Percentiles rank a stretch among this genome's conserved stretches.
phyloP scores from a whole-genome alignment of 1,140 invertebrate species.

The Venturia canescens region DNA sequence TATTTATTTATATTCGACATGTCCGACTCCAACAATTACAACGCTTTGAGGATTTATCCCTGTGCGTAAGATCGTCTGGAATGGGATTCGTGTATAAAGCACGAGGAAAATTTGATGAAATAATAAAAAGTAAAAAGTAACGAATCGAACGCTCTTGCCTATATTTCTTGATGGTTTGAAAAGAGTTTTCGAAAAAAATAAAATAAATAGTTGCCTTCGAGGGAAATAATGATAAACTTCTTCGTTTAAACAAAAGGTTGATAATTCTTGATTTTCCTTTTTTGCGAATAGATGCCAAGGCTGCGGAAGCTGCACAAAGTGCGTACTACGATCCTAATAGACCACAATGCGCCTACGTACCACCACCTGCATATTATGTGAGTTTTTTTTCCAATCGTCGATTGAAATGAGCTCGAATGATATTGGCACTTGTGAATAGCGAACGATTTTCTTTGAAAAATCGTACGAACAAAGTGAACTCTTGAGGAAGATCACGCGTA shows the following conservation, averaged over 20 bases:
- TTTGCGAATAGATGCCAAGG: slow-evolving; percentile 84
- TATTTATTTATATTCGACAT: slow-evolving; percentile 48
- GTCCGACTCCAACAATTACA: slow-evolving; percentile 59
- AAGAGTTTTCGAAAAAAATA: too few relatives aligned
- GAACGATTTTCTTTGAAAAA: too few relatives aligned
- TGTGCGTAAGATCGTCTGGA: slow-evolving; percentile 49
- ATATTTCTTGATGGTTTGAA: too few relatives aligned
- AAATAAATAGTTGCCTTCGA: too few relatives aligned
- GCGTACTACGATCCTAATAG: slow-evolving; percentile 92
- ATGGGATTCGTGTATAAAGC: too few relatives aligned
- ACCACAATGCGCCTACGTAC: slow-evolving; percentile 90
- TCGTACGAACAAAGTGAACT: too few relatives aligned
- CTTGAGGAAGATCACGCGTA: too few relatives aligned
- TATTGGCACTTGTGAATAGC: not conserved
- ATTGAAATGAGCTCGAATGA: slow-evolving; percentile 22
- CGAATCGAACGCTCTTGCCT: too few relatives aligned
- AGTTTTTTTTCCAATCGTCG: slow-evolving; percentile 70
- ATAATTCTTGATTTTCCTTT: slow-evolving; percentile 38
- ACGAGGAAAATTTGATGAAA: not conserved
- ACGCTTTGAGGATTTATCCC: slow-evolving; percentile 53
- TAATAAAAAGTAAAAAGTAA: not conserved
- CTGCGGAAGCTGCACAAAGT: slow-evolving; percentile 90
- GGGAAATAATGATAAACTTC: too few relatives aligned
- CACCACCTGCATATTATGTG: slow-evolving; percentile 90
- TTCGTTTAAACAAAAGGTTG: too few relatives aligned